Evolutionary conservation across 2,113 vertebrate species (phyloP).

Genomic region (Lampris megalopsis): DNA sequence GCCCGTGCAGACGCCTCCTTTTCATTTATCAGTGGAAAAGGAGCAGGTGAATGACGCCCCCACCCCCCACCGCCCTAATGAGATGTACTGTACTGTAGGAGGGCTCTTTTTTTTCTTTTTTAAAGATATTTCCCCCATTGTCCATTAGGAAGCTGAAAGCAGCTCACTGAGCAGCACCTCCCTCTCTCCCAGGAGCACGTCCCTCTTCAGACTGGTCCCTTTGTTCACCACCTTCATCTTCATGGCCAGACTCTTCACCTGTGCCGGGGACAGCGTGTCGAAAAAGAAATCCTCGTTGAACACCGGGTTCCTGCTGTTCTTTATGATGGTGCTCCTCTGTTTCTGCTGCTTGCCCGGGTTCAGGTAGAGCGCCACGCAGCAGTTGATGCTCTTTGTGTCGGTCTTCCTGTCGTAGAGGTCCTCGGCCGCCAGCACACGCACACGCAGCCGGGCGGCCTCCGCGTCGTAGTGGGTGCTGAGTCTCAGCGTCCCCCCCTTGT

Average conservation of each 20-base stretch:
- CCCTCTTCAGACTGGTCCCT: slow-evolving; percentile 93
- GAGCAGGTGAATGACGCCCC: too few species aligned
- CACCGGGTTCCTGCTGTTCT: slow-evolving; percentile 93
- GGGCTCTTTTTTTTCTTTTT: not conserved
- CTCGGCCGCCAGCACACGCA: slow-evolving; percentile 88
- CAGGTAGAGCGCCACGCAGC: slow-evolving; percentile 93
- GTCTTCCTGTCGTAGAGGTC: slow-evolving; percentile 89
- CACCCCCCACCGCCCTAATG: too few species aligned
- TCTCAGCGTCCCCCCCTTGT: slow-evolving; percentile 87
- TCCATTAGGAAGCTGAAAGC: slow-evolving; percentile 79
- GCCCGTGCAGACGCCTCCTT: slow-evolving; percentile 5
- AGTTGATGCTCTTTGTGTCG: slow-evolving; percentile 93
- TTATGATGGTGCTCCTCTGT: slow-evolving; percentile 96
- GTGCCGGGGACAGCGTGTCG: slow-evolving; percentile 87
- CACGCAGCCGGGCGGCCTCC: slow-evolving; percentile 85
- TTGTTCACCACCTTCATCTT: slow-evolving; percentile 98
- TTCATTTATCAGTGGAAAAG: slow-evolving; percentile 10
- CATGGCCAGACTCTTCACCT: slow-evolving; percentile 89
- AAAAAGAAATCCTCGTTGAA: slow-evolving; percentile 99
- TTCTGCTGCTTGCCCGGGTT: slow-evolving; percentile 97
- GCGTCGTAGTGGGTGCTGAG: slow-evolving; percentile 90
- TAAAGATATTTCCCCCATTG: not conserved
- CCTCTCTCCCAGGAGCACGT: slow-evolving; percentile 92
- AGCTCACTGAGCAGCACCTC: slow-evolving; percentile 90
- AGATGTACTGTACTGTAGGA: not conserved